A percentile compares a stretch with the other conserved stretches of the same genome.
phyloP scores from a whole-genome alignment of 2,113 vertebrate species.

The Micronycteris hirsuta region DNA sequence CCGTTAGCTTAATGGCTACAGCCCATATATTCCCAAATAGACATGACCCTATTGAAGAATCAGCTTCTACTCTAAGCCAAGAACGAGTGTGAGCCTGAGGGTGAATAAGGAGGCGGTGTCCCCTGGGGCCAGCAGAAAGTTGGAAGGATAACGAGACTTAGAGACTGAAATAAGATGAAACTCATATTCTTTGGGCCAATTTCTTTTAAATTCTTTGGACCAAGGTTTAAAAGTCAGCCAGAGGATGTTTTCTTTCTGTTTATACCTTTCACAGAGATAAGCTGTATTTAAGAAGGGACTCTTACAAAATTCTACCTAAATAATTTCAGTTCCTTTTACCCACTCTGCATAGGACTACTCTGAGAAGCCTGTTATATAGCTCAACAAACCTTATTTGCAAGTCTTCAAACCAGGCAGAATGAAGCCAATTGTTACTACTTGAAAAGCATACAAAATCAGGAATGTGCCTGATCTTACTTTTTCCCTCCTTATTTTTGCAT shows the following conservation, averaged over 20 bases:
- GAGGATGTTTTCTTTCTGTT: background rate
- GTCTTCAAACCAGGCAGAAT: background rate
- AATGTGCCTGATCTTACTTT: background rate
- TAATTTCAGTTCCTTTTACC: background rate
- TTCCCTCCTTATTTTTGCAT: background rate
- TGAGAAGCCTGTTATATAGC: background rate
- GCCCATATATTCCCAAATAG: background rate
- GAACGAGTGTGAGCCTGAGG: background rate
- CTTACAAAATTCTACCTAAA: background rate
- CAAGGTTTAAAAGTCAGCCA: background rate
- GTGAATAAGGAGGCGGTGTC: background rate
- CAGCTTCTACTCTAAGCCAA: background rate
- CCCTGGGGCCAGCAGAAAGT: background rate
- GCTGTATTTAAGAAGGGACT: background rate
- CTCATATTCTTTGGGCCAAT: background rate
- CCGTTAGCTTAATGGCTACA: background rate
- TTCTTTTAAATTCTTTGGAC: background rate
- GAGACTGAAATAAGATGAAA: background rate
- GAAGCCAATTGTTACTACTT: background rate
- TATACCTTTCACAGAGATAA: background rate
- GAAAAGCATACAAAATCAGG: background rate
- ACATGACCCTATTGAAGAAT: background rate
- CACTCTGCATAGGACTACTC: background rate
- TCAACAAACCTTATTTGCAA: background rate
- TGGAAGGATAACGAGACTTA: background rate